A percentile compares a stretch with the other conserved stretches of the same genome.
Conservation (phyloP, 2,113 vertebrate species). For the Sminthopsis crassicaudata region DNA sequence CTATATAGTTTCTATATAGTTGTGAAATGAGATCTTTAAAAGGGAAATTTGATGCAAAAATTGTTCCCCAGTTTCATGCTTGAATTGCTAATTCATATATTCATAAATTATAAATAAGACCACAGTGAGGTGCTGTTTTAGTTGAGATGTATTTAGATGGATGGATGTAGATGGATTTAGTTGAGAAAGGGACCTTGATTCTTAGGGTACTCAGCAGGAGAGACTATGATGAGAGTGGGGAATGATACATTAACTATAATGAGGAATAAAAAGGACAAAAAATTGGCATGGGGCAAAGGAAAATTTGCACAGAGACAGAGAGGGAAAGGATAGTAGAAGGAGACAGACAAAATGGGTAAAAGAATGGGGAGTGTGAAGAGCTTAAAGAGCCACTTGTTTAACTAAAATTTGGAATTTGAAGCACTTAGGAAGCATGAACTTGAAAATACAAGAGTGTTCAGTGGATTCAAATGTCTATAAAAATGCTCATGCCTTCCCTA, state of each 20-base stretch:
- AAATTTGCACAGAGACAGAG: background rate
- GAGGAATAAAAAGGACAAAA: background rate
- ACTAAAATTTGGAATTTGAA: background rate
- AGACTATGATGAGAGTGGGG: background rate
- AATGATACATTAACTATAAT: too few species aligned
- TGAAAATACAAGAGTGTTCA: too few species aligned
- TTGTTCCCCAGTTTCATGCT: background rate
- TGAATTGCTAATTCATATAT: background rate
- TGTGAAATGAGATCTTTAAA: background rate
- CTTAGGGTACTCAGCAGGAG: background rate
- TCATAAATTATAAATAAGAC: background rate
- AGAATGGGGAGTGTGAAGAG: too few species aligned
- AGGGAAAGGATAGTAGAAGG: background rate
- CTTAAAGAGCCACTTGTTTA: background rate
- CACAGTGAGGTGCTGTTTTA: background rate
- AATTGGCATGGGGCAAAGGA: background rate
- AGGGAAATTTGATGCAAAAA: background rate
- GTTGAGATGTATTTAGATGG: too few species aligned
- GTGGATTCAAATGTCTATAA: background rate
- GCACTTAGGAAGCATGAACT: background rate
- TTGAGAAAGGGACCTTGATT: background rate
- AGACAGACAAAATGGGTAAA: too few species aligned
- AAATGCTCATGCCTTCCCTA: background rate
- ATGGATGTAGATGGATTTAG: background rate
- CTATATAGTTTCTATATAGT: background rate